phyloP scores from a whole-genome alignment of 2,113 vertebrate species.

The Oriolus oriolus region DNA sequence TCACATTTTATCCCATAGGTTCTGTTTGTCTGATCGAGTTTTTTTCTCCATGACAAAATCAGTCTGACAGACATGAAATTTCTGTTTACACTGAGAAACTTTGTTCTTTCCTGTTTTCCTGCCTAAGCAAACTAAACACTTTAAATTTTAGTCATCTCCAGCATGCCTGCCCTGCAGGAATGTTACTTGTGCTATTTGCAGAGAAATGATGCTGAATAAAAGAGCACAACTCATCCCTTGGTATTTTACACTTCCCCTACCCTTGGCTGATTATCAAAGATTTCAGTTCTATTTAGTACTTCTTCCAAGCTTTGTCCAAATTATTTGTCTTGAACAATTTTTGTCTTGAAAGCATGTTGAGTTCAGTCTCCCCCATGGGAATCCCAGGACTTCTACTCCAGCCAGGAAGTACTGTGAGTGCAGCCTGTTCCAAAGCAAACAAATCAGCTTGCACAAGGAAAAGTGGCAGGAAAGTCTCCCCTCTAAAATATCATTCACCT shows the following conservation, averaged over 20 bases:
- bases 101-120: slow-evolving; percentile 2
- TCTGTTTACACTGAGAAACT: neutral
- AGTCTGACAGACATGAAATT: neutral
- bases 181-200: slow-evolving; percentile 26
- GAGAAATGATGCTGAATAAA: slow-evolving; percentile 6
- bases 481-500: neutral
- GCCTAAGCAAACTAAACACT: slow-evolving; percentile 4
- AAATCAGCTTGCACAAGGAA: neutral
- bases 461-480: neutral
- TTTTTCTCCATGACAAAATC: neutral
- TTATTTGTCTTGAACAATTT: slow-evolving; percentile 14
- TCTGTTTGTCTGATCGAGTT: neutral
- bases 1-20: neutral
- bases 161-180: slow-evolving; percentile 16
- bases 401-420: neutral
- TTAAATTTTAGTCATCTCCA: neutral
- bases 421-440: neutral
- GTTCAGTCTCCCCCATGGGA: neutral
- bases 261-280: slow-evolving; percentile 17
- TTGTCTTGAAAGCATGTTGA: neutral
- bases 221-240: neutral
- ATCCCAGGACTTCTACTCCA: neutral
- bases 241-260: slow-evolving; percentile 26
- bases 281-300: neutral
- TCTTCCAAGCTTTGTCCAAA: slow-evolving; percentile 8